Evolutionary conservation across 2,113 vertebrate species (phyloP).

Genomic region (Psammodynastes pulverulentus): DNA sequence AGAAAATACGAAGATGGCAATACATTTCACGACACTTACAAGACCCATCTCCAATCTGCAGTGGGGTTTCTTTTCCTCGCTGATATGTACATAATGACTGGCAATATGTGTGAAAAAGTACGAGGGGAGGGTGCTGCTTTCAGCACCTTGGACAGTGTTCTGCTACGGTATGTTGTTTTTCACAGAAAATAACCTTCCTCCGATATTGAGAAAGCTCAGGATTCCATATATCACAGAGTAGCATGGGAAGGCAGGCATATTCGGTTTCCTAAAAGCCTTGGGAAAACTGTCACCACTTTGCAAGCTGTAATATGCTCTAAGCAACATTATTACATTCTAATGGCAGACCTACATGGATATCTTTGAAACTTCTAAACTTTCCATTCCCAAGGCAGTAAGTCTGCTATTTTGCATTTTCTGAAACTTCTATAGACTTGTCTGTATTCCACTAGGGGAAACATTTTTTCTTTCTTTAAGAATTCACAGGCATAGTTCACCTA

Average conservation of each 20-base stretch:
- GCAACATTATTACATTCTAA: constrained; percentile 39
- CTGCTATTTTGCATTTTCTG: neutral
- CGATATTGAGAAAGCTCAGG: neutral
- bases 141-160: constrained; percentile 7
- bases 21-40: neutral
- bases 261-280: neutral
- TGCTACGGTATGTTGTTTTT: neutral
- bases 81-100: neutral
- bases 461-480: neutral
- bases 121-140: neutral
- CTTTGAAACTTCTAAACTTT: constrained; percentile 50
- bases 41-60: neutral
- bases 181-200: neutral
- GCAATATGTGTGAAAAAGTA: neutral
- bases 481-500: neutral
- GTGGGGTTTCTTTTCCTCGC: neutral
- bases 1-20: neutral
- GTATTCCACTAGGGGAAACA: neutral
- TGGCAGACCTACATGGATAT: constrained; percentile 32
- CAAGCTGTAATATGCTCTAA: constrained; percentile 32
- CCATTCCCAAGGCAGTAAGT: constrained; percentile 50
- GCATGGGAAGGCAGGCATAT: neutral
- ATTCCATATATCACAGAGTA: neutral
- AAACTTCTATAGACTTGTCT: constrained; percentile 33
- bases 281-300: neutral